Evolutionary conservation across 64 coral and sea anemone species (phyloP).

Genomic region (Anthopleura sola): DNA sequence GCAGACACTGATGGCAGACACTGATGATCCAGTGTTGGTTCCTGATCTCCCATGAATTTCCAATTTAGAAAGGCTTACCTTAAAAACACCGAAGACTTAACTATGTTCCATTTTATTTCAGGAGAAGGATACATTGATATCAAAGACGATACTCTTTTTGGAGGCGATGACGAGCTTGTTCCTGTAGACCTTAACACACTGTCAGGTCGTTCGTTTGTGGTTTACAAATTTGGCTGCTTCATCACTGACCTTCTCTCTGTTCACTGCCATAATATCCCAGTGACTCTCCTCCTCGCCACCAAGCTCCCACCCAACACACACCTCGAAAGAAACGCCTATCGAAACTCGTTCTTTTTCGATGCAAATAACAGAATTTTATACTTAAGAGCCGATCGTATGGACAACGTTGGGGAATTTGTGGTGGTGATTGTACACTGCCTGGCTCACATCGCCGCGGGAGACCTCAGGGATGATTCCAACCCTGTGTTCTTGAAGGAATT

Average conservation of each 20-base stretch:
- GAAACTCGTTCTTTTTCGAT: constrained; percentile 95
- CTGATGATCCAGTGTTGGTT: too few relatives aligned
- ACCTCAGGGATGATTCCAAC: constrained; percentile 91
- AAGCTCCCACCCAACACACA: constrained; percentile 85
- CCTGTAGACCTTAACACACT: constrained; percentile 92
- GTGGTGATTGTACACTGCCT: constrained; percentile 89
- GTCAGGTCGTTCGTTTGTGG: constrained; percentile 69
- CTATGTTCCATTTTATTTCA: constrained; percentile 17
- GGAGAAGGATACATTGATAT: constrained; percentile 98
- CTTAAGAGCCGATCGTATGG: constrained; percentile 74
- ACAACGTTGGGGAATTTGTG: constrained; percentile 94
- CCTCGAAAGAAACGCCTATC: constrained; percentile 82
- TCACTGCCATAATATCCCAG: constrained; percentile 87
- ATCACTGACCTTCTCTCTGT: constrained; percentile 84
- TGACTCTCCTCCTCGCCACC: constrained; percentile 83
- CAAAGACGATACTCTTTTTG: constrained; percentile 94
- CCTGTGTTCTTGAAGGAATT: constrained; percentile 94
- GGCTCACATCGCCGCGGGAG: constrained; percentile 81
- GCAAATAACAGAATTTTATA: constrained; percentile 93
- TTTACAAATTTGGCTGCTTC: constrained; percentile 97
- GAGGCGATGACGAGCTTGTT: constrained; percentile 82
- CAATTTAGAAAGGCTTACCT: neutral
- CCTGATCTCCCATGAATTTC: too few relatives aligned
- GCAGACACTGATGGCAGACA: too few relatives aligned
- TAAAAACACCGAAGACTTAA: neutral